A percentile compares a stretch with the other conserved stretches of the same genome.
phyloP scores from a whole-genome alignment of 2,113 vertebrate species.

The Lichenostomus cassidix region DNA sequence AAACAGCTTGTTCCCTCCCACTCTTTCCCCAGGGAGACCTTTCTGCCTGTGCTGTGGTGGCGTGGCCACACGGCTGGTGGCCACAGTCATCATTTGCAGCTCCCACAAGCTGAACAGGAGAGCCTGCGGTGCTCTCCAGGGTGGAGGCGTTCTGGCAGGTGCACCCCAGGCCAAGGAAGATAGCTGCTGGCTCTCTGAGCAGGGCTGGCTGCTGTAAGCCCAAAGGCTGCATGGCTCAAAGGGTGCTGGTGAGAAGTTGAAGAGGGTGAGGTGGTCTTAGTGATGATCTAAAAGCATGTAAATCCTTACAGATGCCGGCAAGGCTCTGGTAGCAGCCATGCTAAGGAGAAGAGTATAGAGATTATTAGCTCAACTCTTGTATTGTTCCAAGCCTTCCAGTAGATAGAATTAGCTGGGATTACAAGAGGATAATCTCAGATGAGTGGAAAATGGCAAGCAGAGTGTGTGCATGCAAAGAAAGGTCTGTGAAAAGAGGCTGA shows the following conservation, averaged over 20 bases:
- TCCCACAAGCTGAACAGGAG: not conserved
- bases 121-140: not conserved
- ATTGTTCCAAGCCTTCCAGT: not conserved
- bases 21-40: not conserved
- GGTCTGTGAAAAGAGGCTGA: not conserved
- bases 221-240: accelerated
- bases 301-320: not conserved
- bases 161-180: not conserved
- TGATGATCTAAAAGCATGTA: not conserved
- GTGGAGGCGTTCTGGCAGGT: accelerated
- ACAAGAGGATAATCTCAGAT: not conserved
- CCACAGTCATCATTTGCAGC: not conserved
- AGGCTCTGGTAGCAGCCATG: not conserved
- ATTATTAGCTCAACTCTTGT: not conserved
- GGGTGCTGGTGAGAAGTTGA: not conserved
- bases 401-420: not conserved
- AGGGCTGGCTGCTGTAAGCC: not conserved
- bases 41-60: not conserved
- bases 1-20: constrained; percentile 15
- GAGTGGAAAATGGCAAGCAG: not conserved
- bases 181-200: not conserved
- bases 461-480: not conserved
- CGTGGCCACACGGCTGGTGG: not conserved
- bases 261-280: not conserved
- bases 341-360: not conserved